These are phyloP conservation scores for Amphipoea lucens DNA, from an alignment of 2,888 invertebrate genomes.

Conservation along the genomic window DNA sequence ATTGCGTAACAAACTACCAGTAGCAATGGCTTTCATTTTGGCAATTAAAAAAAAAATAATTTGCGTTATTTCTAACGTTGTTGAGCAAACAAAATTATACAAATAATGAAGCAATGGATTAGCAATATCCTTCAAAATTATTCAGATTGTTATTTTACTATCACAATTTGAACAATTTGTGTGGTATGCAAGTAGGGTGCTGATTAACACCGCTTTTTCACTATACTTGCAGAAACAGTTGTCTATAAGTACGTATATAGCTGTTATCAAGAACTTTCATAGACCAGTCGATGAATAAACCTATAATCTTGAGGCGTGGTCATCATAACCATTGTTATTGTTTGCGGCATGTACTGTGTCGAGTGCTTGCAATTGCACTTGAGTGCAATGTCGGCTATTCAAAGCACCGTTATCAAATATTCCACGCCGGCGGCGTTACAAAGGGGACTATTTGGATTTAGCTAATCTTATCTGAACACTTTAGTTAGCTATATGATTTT, in stretches of 20 bases:
- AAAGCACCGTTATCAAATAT: constrained; percentile 34
- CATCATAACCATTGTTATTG: constrained; percentile 51
- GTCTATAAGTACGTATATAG: background rate
- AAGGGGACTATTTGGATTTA: constrained; percentile 15
- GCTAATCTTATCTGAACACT: constrained; percentile 27
- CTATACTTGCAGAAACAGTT: background rate
- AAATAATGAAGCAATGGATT: too few relatives aligned
- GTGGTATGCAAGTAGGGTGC: too few relatives aligned
- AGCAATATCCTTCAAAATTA: too few relatives aligned
- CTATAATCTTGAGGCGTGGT: constrained; percentile 34
- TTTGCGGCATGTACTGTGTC: constrained; percentile 41
- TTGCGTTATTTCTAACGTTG: too few relatives aligned
- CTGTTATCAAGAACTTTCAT: background rate
- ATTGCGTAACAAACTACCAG: too few relatives aligned
- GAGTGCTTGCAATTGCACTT: constrained; percentile 38
- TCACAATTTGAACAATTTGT: too few relatives aligned
- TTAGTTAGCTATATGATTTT: background rate
- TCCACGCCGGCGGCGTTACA: constrained; percentile 7
- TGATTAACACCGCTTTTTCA: background rate
- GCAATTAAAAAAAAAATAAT: too few relatives aligned
- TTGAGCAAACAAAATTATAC: too few relatives aligned
- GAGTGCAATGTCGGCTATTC: constrained; percentile 35
- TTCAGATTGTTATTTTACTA: too few relatives aligned
- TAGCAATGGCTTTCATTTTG: too few relatives aligned
- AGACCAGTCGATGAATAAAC: background rate